Base-by-base conservation (phyloP, 2,888 invertebrate species). In the Mechanitis messenoides region DNA sequence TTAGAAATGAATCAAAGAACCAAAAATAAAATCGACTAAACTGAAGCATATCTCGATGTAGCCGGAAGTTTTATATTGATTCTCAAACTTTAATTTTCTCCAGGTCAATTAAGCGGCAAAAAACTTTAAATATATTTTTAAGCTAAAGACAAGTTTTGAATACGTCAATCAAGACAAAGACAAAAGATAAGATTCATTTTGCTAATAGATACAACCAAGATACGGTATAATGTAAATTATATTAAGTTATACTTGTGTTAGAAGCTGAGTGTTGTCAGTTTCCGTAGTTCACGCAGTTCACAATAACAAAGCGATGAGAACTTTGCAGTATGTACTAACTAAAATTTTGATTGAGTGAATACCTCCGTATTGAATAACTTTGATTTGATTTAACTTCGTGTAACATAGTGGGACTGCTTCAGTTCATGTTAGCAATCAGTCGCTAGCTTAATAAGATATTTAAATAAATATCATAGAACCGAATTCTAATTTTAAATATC, bases 291-390 rank as follows among this genome's bases (percentile, higher is more conserved):
- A 31, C 31, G 5, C 50, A 50, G 50, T 50, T 50, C 28, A 31
- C 31, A 31, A 31, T 31, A 50, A 50, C 50, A 50, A 50, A 50
- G 31, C 11, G 9, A 31, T 50, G 50, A 50, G 50, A 50, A 50
- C 31, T 28, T 31, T 31, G 31, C 50, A 50, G 50, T 31, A 28
- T 50, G 50, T 9, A 31, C 50, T 6, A 50, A 50, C 50, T 9
- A 6, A 50, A 50, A 50, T 50, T 47, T 50, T 50, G 50, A 50
- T 50, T 50, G 50, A 50, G 31, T 50, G 28, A 50, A 31, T 50
- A 3, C 31, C 47, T 47, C n/a, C 6, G 47, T n/a, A 47, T 47
- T 47, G 47, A 28, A 47, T 47, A 47, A 47, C 20, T 47, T 47
- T 47, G 20, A n/a, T 47, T n/a, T 47, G 47, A n/a, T 47, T 50